These are phyloP conservation scores for Helostoma temminkii DNA, from an alignment of 2,797 vertebrate species.

Conservation along the genomic window DNA sequence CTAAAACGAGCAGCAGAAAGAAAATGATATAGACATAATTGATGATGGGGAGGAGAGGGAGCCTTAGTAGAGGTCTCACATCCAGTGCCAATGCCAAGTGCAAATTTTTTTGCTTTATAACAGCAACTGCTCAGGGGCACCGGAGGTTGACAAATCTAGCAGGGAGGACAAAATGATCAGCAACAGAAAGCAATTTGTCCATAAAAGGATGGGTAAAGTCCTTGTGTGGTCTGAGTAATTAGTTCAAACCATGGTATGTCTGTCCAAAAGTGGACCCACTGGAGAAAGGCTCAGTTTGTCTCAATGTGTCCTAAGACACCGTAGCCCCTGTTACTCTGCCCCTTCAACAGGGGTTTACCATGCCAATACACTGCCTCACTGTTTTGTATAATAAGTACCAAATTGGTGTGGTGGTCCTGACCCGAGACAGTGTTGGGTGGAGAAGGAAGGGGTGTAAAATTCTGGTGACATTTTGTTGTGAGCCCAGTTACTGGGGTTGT, in stretches of 20 bases:
- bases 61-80: slow-evolving; percentile 68
- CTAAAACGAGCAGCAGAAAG: slow-evolving; percentile 74
- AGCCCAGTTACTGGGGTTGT: no score
- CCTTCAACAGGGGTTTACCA: no score
- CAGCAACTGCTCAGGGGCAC: slow-evolving; percentile 66
- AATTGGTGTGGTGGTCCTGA: no score
- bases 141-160: slow-evolving; percentile 78
- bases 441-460: no score
- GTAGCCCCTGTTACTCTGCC: no score
- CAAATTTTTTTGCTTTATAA: slow-evolving; percentile 58
- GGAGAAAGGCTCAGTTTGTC: slow-evolving; percentile 43
- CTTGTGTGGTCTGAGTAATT: slow-evolving; percentile 71
- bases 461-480: no score
- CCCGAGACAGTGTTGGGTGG: no score
- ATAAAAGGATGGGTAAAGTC: slow-evolving; percentile 67
- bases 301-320: slow-evolving; percentile 17
- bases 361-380: no score
- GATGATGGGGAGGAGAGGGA: slow-evolving; percentile 75
- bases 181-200: slow-evolving; percentile 75
- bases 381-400: no score
- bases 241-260: slow-evolving; percentile 71
- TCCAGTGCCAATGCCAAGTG: slow-evolving; percentile 47
- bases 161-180: slow-evolving; percentile 79
- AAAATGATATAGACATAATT: slow-evolving; percentile 83
- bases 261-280: slow-evolving; percentile 57